Conservation (phyloP, 2,888 invertebrate genomes). For the Phragmatobia fuliginosa region DNA sequence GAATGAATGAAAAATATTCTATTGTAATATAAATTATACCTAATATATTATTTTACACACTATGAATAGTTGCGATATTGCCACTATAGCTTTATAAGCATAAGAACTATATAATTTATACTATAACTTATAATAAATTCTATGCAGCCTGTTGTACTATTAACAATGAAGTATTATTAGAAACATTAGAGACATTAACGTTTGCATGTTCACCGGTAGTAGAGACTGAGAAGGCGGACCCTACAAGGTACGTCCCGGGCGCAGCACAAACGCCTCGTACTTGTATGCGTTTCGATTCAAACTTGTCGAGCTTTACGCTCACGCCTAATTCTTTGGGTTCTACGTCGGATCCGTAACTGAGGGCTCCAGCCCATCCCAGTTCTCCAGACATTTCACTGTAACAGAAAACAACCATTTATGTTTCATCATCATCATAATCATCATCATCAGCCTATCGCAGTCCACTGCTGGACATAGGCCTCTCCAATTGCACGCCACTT, state of each 20-base stretch:
- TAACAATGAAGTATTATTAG: conserved; percentile 73
- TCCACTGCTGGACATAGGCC: too few species aligned
- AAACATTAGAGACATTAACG: conserved; percentile 59
- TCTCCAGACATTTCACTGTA: conserved; percentile 70
- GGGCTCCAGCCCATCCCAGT: conserved; percentile 80
- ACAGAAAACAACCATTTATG: conserved; percentile 24
- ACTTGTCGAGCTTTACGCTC: conserved; percentile 79
- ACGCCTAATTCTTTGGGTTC: conserved; percentile 74
- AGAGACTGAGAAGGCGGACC: conserved; percentile 85
- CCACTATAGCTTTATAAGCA: background rate
- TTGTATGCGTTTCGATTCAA: conserved; percentile 83
- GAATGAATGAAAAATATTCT: background rate
- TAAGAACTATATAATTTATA: background rate
- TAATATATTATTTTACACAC: background rate
- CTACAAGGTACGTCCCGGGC: conserved; percentile 90
- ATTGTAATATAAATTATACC: background rate
- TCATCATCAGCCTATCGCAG: too few species aligned
- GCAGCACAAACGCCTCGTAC: conserved; percentile 88
- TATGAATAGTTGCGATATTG: background rate
- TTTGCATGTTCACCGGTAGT: conserved; percentile 50
- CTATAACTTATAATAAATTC: background rate
- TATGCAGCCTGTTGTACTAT: conserved; percentile 68
- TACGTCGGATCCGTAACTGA: conserved; percentile 73
- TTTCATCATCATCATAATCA: too few species aligned
- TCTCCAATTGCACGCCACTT: too few species aligned